phyloP scores from a whole-genome alignment of 2,888 invertebrate genomes.

The Myopa testacea region DNA sequence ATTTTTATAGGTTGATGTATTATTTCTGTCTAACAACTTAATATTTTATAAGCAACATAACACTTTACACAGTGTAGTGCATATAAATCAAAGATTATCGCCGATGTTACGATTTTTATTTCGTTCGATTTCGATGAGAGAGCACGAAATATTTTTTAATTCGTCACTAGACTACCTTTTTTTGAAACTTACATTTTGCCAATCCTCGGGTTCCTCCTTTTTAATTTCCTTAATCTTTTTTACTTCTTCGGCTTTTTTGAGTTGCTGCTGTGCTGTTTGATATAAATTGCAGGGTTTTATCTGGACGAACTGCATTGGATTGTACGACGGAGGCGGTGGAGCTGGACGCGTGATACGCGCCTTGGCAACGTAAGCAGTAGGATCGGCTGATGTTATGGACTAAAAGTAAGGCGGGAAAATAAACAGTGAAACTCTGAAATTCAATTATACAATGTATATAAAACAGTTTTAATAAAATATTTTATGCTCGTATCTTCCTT shows the following conservation, averaged over 20 bases:
- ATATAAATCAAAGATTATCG: not conserved
- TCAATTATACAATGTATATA: too few relatives aligned
- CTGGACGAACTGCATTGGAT: constrained; percentile 90
- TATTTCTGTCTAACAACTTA: too few relatives aligned
- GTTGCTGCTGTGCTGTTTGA: constrained; percentile 86
- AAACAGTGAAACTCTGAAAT: constrained; percentile 11
- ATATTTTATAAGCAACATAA: too few relatives aligned
- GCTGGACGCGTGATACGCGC: constrained; percentile 77
- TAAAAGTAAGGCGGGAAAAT: constrained; percentile 52
- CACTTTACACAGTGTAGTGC: not conserved
- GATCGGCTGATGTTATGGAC: constrained; percentile 67
- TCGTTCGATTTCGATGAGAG: not conserved
- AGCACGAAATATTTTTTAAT: not conserved
- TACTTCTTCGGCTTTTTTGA: constrained; percentile 86
- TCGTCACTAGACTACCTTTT: too few relatives aligned
- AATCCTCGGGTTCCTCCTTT: constrained; percentile 88
- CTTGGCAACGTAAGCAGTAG: constrained; percentile 67
- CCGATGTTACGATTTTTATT: not conserved
- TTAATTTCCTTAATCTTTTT: constrained; percentile 84
- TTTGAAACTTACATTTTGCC: constrained; percentile 81
- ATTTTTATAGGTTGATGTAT: too few relatives aligned
- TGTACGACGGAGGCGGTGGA: constrained; percentile 85
- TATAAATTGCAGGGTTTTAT: constrained; percentile 89
- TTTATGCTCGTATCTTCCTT: not conserved
- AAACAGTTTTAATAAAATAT: not conserved